Percentiles rank a stretch among this genome's conserved stretches.
Conservation (phyloP, 2,113 vertebrate genomes). For the Pygoscelis adeliae region DNA sequence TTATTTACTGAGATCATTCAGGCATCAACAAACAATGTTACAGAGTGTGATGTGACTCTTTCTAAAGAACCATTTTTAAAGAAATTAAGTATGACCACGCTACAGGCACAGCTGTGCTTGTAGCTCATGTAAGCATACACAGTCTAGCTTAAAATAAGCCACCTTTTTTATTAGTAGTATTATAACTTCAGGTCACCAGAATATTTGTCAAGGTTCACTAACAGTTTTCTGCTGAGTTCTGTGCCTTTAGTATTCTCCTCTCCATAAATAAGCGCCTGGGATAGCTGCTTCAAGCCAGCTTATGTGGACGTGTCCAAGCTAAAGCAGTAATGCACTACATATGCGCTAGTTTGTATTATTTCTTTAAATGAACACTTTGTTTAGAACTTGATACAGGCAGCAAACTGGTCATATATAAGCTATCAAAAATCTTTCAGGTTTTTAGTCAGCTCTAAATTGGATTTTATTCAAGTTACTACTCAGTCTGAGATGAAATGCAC, state of each 20-base stretch:
- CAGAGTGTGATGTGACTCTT: background rate
- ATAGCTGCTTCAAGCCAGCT: background rate
- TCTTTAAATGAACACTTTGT: background rate
- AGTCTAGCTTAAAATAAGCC: background rate
- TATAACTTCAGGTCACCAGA: background rate
- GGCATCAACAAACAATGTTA: background rate
- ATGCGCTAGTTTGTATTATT: background rate
- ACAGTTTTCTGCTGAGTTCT: background rate
- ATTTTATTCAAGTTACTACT: background rate
- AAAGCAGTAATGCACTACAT: background rate
- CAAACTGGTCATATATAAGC: background rate
- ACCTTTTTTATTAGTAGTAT: background rate
- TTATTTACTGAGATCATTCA: conserved; percentile 20
- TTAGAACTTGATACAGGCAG: background rate
- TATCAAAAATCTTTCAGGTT: background rate
- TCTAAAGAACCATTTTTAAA: background rate
- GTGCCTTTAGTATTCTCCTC: background rate
- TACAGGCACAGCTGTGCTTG: background rate
- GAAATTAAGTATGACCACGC: background rate
- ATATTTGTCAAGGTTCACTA: background rate
- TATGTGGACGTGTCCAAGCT: background rate
- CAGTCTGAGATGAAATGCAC: background rate
- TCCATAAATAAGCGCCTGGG: background rate
- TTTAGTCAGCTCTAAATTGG: background rate
- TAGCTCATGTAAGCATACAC: background rate